These are phyloP conservation scores for Brevimyrus niger DNA, from an alignment of 2,113 vertebrate species.

Conservation along the genomic window DNA sequence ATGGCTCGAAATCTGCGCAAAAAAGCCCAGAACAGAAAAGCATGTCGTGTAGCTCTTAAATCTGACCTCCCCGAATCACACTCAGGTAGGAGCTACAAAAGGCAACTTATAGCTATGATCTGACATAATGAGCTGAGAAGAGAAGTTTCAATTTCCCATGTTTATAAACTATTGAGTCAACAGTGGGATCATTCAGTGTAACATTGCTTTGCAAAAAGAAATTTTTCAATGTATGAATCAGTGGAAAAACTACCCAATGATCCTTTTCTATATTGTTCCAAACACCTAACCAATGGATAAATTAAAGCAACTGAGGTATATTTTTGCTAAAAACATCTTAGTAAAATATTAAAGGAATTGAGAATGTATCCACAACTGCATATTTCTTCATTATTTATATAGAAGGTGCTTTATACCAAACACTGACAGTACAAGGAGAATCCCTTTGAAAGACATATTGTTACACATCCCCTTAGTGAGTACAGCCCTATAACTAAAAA, in stretches of 20 bases:
- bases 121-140: background rate
- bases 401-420: background rate
- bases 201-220: background rate
- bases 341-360: background rate
- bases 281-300: background rate
- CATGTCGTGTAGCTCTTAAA: background rate
- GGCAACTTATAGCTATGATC: background rate
- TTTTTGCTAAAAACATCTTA: background rate
- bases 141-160: background rate
- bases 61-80: background rate
- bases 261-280: background rate
- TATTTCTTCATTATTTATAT: background rate
- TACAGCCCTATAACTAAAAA: background rate
- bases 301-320: background rate
- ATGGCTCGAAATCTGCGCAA: constrained; percentile 54
- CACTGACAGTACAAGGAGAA: background rate
- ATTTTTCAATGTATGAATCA: background rate
- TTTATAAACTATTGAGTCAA: background rate
- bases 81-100: background rate
- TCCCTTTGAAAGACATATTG: background rate
- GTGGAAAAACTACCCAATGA: background rate
- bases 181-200: background rate
- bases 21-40: constrained; percentile 21
- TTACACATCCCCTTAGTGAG: background rate
- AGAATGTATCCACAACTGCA: background rate